These are phyloP conservation scores for Damaliscus lunatus DNA, from an alignment of 2,113 vertebrate species.

Conservation along the genomic window DNA sequence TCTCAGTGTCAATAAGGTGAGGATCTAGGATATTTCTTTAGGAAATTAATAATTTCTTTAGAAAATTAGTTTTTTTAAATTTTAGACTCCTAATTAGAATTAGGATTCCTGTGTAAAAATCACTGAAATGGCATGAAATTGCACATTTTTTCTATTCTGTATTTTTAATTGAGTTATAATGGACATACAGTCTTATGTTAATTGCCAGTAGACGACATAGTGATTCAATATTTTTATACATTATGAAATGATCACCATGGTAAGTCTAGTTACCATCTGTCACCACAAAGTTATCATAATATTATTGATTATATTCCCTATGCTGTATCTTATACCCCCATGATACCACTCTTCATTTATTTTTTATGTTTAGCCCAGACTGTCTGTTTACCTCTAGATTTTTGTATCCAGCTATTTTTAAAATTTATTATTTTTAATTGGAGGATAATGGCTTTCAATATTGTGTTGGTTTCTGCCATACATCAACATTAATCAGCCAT, in stretches of 20 bases:
- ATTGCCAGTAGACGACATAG: background rate
- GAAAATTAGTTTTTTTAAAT: background rate
- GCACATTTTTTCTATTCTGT: background rate
- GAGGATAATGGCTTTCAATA: background rate
- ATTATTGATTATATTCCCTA: background rate
- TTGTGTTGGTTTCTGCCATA: background rate
- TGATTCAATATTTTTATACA: background rate
- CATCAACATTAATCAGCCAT: background rate
- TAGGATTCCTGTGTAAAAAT: background rate
- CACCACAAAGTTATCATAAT: background rate
- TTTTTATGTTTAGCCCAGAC: background rate
- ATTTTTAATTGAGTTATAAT: background rate
- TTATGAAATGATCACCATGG: background rate
- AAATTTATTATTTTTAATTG: background rate
- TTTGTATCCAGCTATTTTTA: background rate
- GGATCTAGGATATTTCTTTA: background rate
- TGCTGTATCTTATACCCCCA: background rate
- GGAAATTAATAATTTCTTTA: conserved; percentile 7
- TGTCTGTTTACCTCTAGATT: background rate
- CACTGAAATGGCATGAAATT: background rate
- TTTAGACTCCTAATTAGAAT: background rate
- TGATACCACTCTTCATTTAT: background rate
- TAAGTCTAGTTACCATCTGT: background rate
- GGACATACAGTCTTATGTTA: background rate
- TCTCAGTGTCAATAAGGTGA: background rate